phyloP scores from a whole-genome alignment of 1,140 invertebrate species.

The Tetranychus cinnabarinus region DNA sequence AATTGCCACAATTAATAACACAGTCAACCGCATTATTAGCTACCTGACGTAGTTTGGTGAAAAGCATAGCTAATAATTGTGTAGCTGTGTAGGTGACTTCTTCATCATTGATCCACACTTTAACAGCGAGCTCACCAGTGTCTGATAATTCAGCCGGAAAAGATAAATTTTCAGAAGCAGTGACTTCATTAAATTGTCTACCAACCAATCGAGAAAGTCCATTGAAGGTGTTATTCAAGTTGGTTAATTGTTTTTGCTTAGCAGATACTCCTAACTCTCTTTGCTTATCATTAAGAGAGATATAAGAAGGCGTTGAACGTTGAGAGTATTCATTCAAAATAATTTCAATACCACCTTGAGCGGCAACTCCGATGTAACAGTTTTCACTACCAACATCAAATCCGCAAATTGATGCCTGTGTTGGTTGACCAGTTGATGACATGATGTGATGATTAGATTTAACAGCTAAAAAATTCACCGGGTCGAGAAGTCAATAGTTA shows the following conservation, averaged over 20 bases:
- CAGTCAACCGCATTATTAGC: slow-evolving; percentile 72
- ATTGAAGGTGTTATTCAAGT: slow-evolving; percentile 86
- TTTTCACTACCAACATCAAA: slow-evolving; percentile 12
- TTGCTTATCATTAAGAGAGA: slow-evolving; percentile 76
- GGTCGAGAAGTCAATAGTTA: too few species aligned
- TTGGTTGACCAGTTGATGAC: background rate
- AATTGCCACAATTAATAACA: slow-evolving; percentile 62
- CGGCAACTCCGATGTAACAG: slow-evolving; percentile 9
- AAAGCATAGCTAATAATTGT: slow-evolving; percentile 85
- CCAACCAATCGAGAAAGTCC: slow-evolving; percentile 80
- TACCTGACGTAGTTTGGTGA: slow-evolving; percentile 85
- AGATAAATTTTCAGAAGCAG: slow-evolving; percentile 45
- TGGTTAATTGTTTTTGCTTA: slow-evolving; percentile 87
- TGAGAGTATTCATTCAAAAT: slow-evolving; percentile 11
- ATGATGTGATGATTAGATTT: too few species aligned
- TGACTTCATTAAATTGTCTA: slow-evolving; percentile 39
- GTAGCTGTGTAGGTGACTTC: slow-evolving; percentile 68
- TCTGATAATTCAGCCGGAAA: slow-evolving; percentile 30
- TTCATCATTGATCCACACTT: slow-evolving; percentile 67
- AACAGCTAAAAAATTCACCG: too few species aligned
- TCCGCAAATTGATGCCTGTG: slow-evolving; percentile 1
- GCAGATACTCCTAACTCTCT: slow-evolving; percentile 82
- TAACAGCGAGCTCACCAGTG: slow-evolving; percentile 7
- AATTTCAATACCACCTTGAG: slow-evolving; percentile 11
- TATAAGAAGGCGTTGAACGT: slow-evolving; percentile 33